Evolutionary conservation across 2,113 vertebrate species (phyloP).

Genomic region (Paramisgurnus dabryanus): DNA sequence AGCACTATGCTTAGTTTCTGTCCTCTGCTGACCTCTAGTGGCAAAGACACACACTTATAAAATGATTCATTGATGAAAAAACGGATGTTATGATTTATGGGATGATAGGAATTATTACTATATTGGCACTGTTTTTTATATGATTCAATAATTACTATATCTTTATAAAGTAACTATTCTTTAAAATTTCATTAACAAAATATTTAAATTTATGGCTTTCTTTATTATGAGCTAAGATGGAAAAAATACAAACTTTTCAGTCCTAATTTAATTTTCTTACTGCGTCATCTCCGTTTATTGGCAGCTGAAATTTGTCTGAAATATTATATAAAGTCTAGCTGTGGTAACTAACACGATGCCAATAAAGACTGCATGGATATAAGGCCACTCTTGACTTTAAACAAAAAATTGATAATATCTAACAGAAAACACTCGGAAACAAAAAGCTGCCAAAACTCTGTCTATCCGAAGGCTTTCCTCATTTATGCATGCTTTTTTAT

Average conservation of each 20-base stretch:
- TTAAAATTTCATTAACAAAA: constrained; percentile 22
- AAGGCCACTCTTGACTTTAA: constrained; percentile 52
- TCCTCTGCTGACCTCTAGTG: constrained; percentile 77
- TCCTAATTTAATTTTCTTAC: too few relatives aligned
- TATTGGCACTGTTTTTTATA: constrained; percentile 28
- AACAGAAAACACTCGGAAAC: background rate
- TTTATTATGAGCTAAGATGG: background rate
- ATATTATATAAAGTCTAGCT: background rate
- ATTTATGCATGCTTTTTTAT: constrained; percentile 17
- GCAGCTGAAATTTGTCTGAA: background rate
- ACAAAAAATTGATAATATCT: constrained; percentile 25
- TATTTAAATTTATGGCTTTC: constrained; percentile 27
- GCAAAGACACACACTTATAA: constrained; percentile 46
- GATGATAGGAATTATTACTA: constrained; percentile 13
- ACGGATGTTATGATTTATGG: background rate
- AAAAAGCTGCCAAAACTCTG: constrained; percentile 7
- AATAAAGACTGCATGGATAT: constrained; percentile 30
- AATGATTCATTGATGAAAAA: constrained; percentile 10
- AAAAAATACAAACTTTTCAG: too few relatives aligned
- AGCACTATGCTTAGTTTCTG: constrained; percentile 74
- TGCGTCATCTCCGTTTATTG: background rate
- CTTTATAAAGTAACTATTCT: constrained; percentile 8
- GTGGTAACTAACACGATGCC: constrained; percentile 10
- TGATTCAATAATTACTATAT: constrained; percentile 7
- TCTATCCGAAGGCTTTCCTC: constrained; percentile 27